Percentiles rank a stretch among this genome's conserved stretches.
Evolutionary conservation across 1,140 invertebrate genomes (phyloP).

Genomic region (Panulirus ornatus): DNA sequence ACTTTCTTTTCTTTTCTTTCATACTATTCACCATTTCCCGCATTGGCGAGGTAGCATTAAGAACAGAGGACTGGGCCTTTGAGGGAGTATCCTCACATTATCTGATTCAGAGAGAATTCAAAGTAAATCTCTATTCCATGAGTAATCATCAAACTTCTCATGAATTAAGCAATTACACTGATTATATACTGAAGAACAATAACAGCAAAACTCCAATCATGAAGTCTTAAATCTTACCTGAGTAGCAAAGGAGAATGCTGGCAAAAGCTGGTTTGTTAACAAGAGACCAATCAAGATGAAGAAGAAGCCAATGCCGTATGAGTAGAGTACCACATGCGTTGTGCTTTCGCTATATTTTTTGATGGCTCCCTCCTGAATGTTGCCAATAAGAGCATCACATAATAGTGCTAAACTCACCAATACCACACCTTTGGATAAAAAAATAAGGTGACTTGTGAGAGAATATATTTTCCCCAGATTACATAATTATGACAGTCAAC

Average conservation of each 20-base stretch:
- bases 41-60: no score
- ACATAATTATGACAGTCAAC: no score
- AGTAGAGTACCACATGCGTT: constrained; percentile 95
- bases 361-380: constrained; percentile 97
- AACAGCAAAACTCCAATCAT: background rate
- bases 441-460: no score
- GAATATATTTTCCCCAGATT: no score
- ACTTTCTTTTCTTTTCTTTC: no score
- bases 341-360: constrained; percentile 89
- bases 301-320: constrained; percentile 92
- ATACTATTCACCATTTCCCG: no score
- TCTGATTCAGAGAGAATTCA: no score
- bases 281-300: constrained; percentile 90
- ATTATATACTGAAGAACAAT: background rate
- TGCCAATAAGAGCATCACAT: constrained; percentile 96
- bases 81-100: no score
- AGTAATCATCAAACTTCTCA: no score
- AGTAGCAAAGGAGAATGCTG: constrained; percentile 88
- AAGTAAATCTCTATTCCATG: no score
- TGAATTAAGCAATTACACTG: no score
- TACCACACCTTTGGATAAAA: constrained; percentile 83
- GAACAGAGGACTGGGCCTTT: no score
- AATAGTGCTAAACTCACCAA: constrained; percentile 92
- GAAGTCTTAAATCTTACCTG: constrained; percentile 82
- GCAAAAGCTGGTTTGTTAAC: constrained; percentile 85